Evolutionary conservation across 1,140 invertebrate species (phyloP).

Genomic region (Pinna nobilis): DNA sequence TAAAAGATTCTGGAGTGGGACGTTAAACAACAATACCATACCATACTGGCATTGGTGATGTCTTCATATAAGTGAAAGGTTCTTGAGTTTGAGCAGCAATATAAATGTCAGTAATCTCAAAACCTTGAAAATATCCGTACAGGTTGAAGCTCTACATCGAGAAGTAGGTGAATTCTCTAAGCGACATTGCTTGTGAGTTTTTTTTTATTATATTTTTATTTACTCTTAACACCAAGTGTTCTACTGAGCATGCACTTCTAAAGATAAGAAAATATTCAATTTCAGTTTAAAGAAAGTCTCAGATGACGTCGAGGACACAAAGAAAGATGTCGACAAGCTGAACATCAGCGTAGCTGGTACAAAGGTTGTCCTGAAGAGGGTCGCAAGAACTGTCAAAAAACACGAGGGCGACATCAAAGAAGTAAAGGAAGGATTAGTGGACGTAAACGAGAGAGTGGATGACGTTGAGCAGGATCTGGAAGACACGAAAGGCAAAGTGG

Average conservation of each 20-base stretch:
- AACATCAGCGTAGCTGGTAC: constrained; percentile 42
- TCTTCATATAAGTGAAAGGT: too few species aligned
- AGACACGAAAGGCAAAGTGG: constrained; percentile 62
- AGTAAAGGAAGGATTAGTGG: constrained; percentile 47
- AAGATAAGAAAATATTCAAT: neutral
- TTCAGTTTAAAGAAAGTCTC: constrained; percentile 52
- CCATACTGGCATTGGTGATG: too few species aligned
- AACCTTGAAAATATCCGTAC: neutral
- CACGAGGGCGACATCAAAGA: constrained; percentile 55
- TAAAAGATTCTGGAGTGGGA: too few species aligned
- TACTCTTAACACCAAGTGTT: neutral
- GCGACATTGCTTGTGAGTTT: neutral
- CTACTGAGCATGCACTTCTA: neutral
- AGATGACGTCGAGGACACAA: constrained; percentile 41
- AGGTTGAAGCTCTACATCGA: neutral
- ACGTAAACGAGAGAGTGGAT: constrained; percentile 57
- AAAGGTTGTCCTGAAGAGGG: constrained; percentile 42
- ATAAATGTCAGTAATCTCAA: too few species aligned
- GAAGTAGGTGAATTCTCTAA: neutral
- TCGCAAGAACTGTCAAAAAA: constrained; percentile 43
- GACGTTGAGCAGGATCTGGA: constrained; percentile 58
- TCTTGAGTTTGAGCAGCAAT: too few species aligned
- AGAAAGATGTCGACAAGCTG: constrained; percentile 48
- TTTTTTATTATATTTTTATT: neutral
- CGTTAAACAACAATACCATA: too few species aligned